Evolutionary conservation across 2,888 invertebrate species (phyloP).

Genomic region (Plagiodera versicolora): DNA sequence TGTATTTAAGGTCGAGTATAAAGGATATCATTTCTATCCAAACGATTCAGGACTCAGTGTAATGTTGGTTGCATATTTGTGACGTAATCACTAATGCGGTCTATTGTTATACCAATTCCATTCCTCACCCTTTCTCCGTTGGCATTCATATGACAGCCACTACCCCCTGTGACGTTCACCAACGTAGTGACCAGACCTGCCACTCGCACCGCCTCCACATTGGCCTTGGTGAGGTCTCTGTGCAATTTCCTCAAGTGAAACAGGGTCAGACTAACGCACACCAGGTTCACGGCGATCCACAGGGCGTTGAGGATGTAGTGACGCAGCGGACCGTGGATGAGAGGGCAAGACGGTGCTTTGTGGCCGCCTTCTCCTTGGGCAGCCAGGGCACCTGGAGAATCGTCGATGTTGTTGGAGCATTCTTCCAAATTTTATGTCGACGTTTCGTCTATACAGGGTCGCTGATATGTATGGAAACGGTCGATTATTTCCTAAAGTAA

Average conservation of each 20-base stretch:
- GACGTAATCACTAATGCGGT: no score
- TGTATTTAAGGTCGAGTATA: no score
- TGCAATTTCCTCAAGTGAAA: constrained; percentile 83
- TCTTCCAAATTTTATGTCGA: no score
- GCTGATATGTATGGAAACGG: no score
- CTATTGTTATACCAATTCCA: no score
- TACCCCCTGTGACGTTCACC: constrained; percentile 76
- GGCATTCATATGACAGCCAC: constrained; percentile 54
- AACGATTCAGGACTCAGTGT: no score
- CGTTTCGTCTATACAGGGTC: no score
- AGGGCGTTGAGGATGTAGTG: constrained; percentile 89
- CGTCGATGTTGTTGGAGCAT: no score
- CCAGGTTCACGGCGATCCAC: constrained; percentile 86
- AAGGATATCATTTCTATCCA: no score
- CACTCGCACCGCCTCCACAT: constrained; percentile 81
- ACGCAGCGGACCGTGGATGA: constrained; percentile 83
- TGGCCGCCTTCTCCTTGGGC: constrained; percentile 77
- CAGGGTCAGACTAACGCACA: constrained; percentile 80
- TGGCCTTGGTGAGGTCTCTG: constrained; percentile 79
- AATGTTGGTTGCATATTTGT: no score
- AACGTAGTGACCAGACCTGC: constrained; percentile 81
- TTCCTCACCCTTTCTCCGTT: constrained; percentile 35
- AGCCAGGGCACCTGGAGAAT: constrained; percentile 72
- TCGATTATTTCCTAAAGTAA: no score
- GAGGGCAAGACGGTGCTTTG: constrained; percentile 80